These are phyloP conservation scores for Chaetophractus vellerosus DNA, from an alignment of 2,797 vertebrate species.

Conservation along the genomic window DNA sequence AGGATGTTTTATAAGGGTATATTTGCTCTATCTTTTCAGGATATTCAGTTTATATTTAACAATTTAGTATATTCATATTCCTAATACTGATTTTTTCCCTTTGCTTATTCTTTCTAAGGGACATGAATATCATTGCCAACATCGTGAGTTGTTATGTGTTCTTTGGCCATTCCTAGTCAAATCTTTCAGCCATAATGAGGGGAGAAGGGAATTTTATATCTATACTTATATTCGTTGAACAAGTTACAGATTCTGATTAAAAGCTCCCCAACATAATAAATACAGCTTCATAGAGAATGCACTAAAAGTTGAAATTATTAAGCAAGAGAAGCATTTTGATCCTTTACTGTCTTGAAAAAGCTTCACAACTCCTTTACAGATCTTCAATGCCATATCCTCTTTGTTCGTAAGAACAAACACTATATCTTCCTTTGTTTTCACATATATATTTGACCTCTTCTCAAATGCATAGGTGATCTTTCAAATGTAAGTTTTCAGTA, in stretches of 20 bases:
- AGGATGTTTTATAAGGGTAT: constrained; percentile 29
- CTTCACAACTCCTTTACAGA: constrained; percentile 18
- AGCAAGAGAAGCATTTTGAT: constrained; percentile 61
- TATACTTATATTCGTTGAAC: constrained; percentile 17
- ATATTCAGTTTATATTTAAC: constrained; percentile 36
- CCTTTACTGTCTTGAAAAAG: constrained; percentile 59
- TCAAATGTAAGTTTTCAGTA: not conserved
- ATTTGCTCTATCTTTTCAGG: not conserved
- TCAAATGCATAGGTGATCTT: constrained; percentile 53
- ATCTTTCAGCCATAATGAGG: not conserved
- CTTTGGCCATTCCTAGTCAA: not conserved
- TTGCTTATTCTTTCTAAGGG: not conserved
- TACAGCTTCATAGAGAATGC: fast-evolving
- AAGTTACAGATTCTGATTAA: not conserved
- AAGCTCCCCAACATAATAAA: not conserved
- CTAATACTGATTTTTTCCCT: not conserved
- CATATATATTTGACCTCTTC: constrained; percentile 34
- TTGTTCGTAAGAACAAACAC: constrained; percentile 69
- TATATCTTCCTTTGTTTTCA: constrained; percentile 69
- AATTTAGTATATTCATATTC: not conserved
- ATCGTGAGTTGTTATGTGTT: not conserved
- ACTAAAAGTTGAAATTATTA: constrained; percentile 16
- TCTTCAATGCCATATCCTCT: constrained; percentile 20
- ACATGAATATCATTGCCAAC: not conserved
- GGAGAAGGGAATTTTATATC: not conserved